phyloP scores from a whole-genome alignment of 2,797 vertebrate genomes.

The Lutjanus argentimaculatus region DNA sequence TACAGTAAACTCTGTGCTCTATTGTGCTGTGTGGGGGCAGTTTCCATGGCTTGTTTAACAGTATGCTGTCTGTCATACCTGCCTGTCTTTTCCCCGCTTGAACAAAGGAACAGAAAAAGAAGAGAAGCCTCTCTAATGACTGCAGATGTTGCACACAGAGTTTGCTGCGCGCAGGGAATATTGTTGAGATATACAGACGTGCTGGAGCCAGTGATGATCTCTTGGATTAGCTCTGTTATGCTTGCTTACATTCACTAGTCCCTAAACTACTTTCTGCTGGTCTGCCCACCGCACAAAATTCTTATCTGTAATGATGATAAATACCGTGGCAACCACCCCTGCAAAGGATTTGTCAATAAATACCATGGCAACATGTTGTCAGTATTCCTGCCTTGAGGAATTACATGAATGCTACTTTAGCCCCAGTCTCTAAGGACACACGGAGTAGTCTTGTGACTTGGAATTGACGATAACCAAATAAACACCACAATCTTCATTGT shows the following conservation, averaged over 20 bases:
- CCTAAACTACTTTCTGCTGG: conserved; percentile 9
- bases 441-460: conserved; percentile 14
- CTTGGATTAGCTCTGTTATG: conserved; percentile 1
- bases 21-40: not conserved
- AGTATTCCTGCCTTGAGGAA: conserved; percentile 33
- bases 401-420: conserved; percentile 40
- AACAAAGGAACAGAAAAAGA: not conserved
- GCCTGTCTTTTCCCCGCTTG: not conserved
- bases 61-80: not conserved
- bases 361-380: conserved; percentile 42
- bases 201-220: conserved; percentile 12
- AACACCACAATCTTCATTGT: conserved; percentile 9
- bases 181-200: not conserved
- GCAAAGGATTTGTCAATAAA: conserved; percentile 48
- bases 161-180: not conserved
- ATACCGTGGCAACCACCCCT: conserved; percentile 27
- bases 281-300: conserved; percentile 6
- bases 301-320: conserved; percentile 53
- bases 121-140: not conserved
- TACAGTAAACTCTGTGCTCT: not conserved
- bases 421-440: conserved; percentile 22
- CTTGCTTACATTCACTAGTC: not conserved
- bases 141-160: not conserved
- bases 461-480: conserved; percentile 39
- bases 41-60: conserved; percentile 1